phyloP scores from a whole-genome alignment of 2,113 vertebrate genomes.

The Bujurquina vittata region DNA sequence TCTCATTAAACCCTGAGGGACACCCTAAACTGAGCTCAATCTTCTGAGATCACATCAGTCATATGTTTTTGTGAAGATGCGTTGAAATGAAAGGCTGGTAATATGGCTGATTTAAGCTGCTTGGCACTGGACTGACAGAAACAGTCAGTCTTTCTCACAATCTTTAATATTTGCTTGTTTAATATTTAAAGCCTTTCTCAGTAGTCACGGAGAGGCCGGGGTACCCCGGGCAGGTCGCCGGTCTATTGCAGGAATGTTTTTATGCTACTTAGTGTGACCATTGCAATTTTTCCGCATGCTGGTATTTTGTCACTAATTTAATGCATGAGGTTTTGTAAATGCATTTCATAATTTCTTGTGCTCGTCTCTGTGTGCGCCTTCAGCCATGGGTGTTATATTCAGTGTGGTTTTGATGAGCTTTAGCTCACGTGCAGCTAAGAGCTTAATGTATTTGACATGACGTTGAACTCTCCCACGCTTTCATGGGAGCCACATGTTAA shows the following conservation, averaged over 20 bases:
- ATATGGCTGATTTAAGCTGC: not conserved
- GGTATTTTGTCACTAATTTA: not conserved
- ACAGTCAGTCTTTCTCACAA: rapidly evolving
- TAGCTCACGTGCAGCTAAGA: constrained; percentile 3
- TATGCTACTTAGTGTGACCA: not conserved
- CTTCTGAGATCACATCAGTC: rapidly evolving
- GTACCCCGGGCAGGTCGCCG: not conserved
- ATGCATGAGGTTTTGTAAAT: not conserved
- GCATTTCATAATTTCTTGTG: not conserved
- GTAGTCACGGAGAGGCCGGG: not conserved
- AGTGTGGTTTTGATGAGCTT: not conserved
- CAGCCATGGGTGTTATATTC: not conserved
- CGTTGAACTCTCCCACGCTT: not conserved
- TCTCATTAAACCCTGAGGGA: not conserved
- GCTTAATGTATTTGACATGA: not conserved
- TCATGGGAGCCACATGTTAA: not conserved
- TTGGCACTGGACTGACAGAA: not conserved
- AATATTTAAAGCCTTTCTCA: not conserved
- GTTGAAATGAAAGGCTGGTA: not conserved
- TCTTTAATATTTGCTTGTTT: not conserved
- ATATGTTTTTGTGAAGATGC: not conserved
- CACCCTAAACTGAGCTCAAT: not conserved
- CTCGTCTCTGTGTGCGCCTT: not conserved
- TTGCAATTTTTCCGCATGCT: not conserved
- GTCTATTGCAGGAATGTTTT: not conserved